phyloP scores from a whole-genome alignment of 2,888 invertebrate genomes.

The Caradrina clavipalpis region DNA sequence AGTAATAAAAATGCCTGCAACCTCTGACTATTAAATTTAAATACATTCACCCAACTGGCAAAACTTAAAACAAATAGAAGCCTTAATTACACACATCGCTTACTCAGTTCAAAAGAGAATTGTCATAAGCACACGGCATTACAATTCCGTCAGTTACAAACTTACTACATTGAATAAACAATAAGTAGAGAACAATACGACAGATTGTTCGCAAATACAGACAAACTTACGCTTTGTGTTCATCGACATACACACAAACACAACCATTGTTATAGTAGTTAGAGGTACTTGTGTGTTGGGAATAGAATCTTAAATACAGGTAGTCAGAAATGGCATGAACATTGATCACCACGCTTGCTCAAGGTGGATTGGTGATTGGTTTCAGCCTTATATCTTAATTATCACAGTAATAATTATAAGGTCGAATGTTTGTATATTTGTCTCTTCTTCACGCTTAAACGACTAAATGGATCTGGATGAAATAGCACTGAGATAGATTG shows the following conservation, averaged over 20 bases:
- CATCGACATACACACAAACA: slow-evolving; percentile 10
- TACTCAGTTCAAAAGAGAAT: slow-evolving; percentile 7
- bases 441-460: too few species aligned
- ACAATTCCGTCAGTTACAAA: slow-evolving; percentile 11
- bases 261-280: slow-evolving; percentile 23
- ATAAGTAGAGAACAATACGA: slow-evolving; percentile 43
- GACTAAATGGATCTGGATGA: too few species aligned
- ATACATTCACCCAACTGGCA: background rate
- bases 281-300: background rate
- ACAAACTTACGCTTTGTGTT: slow-evolving; percentile 29
- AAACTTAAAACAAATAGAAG: background rate
- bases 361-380: too few species aligned
- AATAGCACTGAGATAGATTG: too few species aligned
- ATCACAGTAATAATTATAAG: too few species aligned
- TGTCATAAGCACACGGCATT: slow-evolving; percentile 1
- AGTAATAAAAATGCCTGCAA: too few species aligned
- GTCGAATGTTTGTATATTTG: too few species aligned
- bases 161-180: slow-evolving; percentile 42
- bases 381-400: too few species aligned
- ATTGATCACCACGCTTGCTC: too few species aligned
- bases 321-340: too few species aligned
- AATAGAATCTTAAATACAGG: background rate
- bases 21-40: too few species aligned
- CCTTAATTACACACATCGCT: slow-evolving; percentile 10
- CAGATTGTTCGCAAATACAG: slow-evolving; percentile 36